Base-by-base conservation (phyloP, 2,797 vertebrate species). In the Nannoperca obscura region DNA sequence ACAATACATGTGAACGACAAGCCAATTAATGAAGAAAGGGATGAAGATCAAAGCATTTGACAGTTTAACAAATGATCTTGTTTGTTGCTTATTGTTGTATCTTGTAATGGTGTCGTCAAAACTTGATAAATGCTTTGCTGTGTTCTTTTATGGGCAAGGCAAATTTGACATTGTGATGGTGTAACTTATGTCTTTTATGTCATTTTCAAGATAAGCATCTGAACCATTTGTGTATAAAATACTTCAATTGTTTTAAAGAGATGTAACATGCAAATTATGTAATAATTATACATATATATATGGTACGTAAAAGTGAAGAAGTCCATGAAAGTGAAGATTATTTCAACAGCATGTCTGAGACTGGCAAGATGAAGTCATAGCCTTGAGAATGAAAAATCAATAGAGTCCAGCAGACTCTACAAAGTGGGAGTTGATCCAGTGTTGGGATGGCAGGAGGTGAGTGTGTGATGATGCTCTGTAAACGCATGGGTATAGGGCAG, bases 321-420 rank as follows among this genome's bases (percentile, higher is more conserved):
- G n/a, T n/a, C n/a, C 24, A 49, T 54, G 7, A 70, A 74, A 84
- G 50, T 46, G 10, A 13, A 78, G 71, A 84, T 77, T 14, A 38
- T 74, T 70, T 81, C 71, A 62, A 68, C 34, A n/a, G 30, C 59
- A 46, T 50, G 61, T 49, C 34, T 64, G 12, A 66, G 80, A n/a
- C 61, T 57, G 40, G 74, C 68, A 70, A 85, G 77, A 88, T 90
- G 74, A 85, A 83, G 76, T 89, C 82, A 72, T 57, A 74, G 80
- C 67, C 63, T 24, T 44, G 67, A 90, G 79, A 91, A 90, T 87
- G 74, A 84, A 78, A 90, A 93, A 93, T 94, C 91, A 87, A 94
- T 93, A 70, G 60, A 69, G 74, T 77, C 76, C 70, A 58, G 71
- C 68, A 30, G 71, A 27, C 74, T 86, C 46, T 55, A 65, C 79